Percentiles rank a stretch among this genome's conserved stretches.
Conservation (phyloP, 2,888 invertebrate genomes). For the Oxyscelio sp. region DNA sequence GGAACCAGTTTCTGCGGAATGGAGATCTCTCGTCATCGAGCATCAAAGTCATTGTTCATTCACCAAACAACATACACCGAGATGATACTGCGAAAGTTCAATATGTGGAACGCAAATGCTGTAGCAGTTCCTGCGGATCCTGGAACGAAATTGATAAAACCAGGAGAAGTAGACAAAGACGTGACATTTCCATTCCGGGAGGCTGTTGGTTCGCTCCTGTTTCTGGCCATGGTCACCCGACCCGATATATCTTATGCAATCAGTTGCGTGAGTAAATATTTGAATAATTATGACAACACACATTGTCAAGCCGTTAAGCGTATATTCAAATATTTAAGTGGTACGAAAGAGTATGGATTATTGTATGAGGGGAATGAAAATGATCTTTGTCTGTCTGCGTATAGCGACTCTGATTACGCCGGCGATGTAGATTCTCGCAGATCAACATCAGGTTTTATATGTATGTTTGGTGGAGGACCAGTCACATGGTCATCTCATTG, state of each 20-base stretch:
- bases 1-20: constrained; percentile 71
- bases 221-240: constrained; percentile 49
- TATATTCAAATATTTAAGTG: constrained; percentile 65
- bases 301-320: constrained; percentile 71
- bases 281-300: constrained; percentile 40
- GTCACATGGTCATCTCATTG: constrained; percentile 48
- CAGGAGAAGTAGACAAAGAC: no score
- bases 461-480: constrained; percentile 47
- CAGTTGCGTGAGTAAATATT: constrained; percentile 42
- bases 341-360: constrained; percentile 58
- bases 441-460: constrained; percentile 73
- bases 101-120: constrained; percentile 56
- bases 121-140: constrained; percentile 1
- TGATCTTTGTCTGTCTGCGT: constrained; percentile 41
- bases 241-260: constrained; percentile 74
- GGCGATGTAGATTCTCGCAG: constrained; percentile 64
- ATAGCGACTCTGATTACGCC: constrained; percentile 67
- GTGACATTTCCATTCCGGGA: constrained; percentile 47
- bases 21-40: constrained; percentile 61
- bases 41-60: constrained; percentile 37
- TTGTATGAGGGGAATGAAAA: constrained; percentile 36
- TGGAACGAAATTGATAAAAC: no score
- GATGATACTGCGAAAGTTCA: constrained; percentile 57
- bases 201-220: constrained; percentile 65
- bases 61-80: constrained; percentile 69